Evolutionary conservation across 2,888 invertebrate species (phyloP).

Genomic region (Stenichneumon culpator): DNA sequence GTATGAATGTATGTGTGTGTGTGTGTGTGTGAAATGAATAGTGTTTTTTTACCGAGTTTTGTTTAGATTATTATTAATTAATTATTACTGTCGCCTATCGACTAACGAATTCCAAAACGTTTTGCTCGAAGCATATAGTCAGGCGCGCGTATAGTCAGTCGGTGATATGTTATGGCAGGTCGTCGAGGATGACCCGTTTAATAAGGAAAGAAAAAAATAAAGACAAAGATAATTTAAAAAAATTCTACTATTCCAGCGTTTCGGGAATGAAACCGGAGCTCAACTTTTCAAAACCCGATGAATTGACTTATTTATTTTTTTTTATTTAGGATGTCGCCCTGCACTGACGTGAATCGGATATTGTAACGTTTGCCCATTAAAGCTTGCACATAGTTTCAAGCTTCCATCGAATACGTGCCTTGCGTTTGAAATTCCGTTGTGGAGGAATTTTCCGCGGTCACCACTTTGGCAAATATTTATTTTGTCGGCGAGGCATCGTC

Average conservation of each 20-base stretch:
- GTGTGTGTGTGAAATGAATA: constrained; percentile 11
- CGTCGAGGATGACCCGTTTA: constrained; percentile 66
- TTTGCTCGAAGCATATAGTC: constrained; percentile 36
- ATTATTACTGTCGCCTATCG: constrained; percentile 47
- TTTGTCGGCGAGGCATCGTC: not conserved
- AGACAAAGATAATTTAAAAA: not conserved
- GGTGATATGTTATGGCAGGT: constrained; percentile 73
- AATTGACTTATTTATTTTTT: not conserved
- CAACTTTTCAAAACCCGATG: not conserved
- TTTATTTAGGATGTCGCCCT: constrained; percentile 37
- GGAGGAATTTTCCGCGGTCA: constrained; percentile 1
- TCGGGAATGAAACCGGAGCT: not conserved
- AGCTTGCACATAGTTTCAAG: constrained; percentile 27
- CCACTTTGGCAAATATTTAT: not conserved
- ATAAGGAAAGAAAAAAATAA: constrained; percentile 21
- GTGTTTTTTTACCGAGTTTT: constrained; percentile 29
- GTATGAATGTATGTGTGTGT: not conserved
- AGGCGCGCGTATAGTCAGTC: constrained; percentile 65
- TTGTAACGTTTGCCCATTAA: constrained; percentile 22
- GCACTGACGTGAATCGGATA: constrained; percentile 2
- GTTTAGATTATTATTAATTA: constrained; percentile 30
- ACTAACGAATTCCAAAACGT: constrained; percentile 47
- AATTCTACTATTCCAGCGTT: constrained; percentile 17
- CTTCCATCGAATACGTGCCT: constrained; percentile 1
- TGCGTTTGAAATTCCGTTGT: not conserved